Base-by-base conservation (phyloP, 2,888 invertebrate species). In the Pyralis farinalis region DNA sequence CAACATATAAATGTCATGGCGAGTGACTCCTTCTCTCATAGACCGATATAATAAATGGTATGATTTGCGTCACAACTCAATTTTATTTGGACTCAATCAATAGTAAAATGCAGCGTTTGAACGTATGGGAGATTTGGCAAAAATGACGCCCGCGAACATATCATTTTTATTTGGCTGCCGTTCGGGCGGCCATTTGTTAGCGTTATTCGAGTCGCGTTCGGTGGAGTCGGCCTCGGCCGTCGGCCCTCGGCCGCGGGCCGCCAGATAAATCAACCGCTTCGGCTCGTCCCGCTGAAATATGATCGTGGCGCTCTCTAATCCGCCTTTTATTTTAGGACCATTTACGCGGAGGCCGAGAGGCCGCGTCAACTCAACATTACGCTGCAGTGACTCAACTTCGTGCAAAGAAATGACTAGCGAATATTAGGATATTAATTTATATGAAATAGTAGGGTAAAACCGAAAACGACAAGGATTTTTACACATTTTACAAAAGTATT, bases 131-230 rank as follows among this genome's bases (percentile, higher is more conserved):
- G 60, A 58, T 62, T 57, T 52, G 46, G 43, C 46, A 55, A 55
- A 63, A 65, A 62, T 63, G 36, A 63, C 62, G 55, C 47, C 48
- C 34, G 45, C 49, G 52, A 58, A 66, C 65, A 67, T 65, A 70
- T 72, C 64, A 70, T 70, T 72, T 73, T 72, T 73, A 67, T 71
- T 65, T 62, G 59, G 63, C 52, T 58, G 60, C 5, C 25, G 25
- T 25, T 25, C 51, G 49, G 42, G 44, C 51, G 51, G 55, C 62
- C 65, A 65, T 71, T 65, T 58, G 68, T 71, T 59, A 68, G 63
- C 29, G 29, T 16, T 16, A 16, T 16, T 8, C 35, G 35, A 29
- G 42, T 30, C 16, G 16, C 4, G 4, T 16, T 16, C 16, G 4
- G 16, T 16, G 16, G 7, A 16, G 25, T 30, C 32, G 37, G 34